phyloP scores from a whole-genome alignment of 2,888 invertebrate genomes.

The Automeris io region DNA sequence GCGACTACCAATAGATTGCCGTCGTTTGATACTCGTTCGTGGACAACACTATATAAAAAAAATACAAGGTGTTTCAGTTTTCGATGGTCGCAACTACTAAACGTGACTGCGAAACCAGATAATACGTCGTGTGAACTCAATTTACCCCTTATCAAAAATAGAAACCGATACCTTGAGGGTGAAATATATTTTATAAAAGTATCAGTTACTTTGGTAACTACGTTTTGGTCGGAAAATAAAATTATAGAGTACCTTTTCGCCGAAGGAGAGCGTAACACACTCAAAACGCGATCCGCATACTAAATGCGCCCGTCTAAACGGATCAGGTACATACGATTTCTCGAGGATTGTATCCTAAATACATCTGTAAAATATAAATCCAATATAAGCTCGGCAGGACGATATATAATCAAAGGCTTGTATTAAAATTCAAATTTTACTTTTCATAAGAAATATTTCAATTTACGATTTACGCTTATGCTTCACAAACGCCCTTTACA shows the following conservation, averaged over 20 bases:
- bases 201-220: constrained; percentile 68
- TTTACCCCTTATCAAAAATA: constrained; percentile 38
- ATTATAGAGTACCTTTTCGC: constrained; percentile 74
- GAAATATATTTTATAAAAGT: constrained; percentile 54
- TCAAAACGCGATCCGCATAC: constrained; percentile 54
- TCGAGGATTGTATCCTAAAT: constrained; percentile 39
- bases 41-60: too few species aligned
- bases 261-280: constrained; percentile 65
- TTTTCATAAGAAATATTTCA: too few species aligned
- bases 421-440: too few species aligned
- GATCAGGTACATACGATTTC: constrained; percentile 46
- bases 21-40: too few species aligned
- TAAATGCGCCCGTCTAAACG: constrained; percentile 37
- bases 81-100: too few species aligned
- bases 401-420: too few species aligned
- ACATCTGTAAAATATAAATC: constrained; percentile 26
- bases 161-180: constrained; percentile 31
- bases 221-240: constrained; percentile 74
- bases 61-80: too few species aligned
- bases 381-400: constrained; percentile 1
- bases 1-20: too few species aligned
- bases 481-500: too few species aligned
- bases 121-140: constrained; percentile 29
- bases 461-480: too few species aligned
- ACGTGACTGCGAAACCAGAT: background rate